Conservation (phyloP, 1,140 invertebrate genomes). For the Megathymus violae region DNA sequence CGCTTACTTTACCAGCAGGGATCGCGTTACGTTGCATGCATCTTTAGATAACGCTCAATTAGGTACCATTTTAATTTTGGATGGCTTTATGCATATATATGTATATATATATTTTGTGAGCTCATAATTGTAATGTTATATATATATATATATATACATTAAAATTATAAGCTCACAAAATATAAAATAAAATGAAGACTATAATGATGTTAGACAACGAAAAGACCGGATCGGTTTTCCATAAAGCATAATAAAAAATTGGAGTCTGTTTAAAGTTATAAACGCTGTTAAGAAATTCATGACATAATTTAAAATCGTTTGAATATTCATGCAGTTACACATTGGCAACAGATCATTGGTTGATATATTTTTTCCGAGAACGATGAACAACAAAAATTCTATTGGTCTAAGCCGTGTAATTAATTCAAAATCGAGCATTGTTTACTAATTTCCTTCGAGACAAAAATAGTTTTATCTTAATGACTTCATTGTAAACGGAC, state of each 20-base stretch:
- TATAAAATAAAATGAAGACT: too few species aligned
- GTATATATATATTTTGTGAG: too few species aligned
- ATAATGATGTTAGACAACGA: too few species aligned
- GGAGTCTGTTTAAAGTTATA: too few species aligned
- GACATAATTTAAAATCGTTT: background rate
- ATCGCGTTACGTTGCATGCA: slow-evolving; percentile 41
- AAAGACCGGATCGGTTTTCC: too few species aligned
- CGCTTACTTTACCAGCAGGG: slow-evolving; percentile 16
- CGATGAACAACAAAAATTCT: background rate
- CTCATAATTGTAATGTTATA: too few species aligned
- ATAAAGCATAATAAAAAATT: too few species aligned
- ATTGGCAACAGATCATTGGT: too few species aligned
- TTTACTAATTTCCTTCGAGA: slow-evolving; percentile 19
- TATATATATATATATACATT: too few species aligned
- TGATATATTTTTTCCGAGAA: background rate
- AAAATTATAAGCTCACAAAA: too few species aligned
- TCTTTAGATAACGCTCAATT: slow-evolving; percentile 56
- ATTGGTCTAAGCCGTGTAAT: background rate
- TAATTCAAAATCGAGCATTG: slow-evolving; percentile 14
- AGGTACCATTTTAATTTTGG: slow-evolving; percentile 46
- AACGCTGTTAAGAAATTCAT: too few species aligned
- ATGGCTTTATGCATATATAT: slow-evolving; percentile 41
- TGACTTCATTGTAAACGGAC: slow-evolving; percentile 42
- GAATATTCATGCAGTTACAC: too few species aligned
- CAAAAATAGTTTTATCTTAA: slow-evolving; percentile 30